These are phyloP conservation scores for Magallana nippona DNA, from an alignment of 2,888 invertebrate species.

Conservation along the genomic window DNA sequence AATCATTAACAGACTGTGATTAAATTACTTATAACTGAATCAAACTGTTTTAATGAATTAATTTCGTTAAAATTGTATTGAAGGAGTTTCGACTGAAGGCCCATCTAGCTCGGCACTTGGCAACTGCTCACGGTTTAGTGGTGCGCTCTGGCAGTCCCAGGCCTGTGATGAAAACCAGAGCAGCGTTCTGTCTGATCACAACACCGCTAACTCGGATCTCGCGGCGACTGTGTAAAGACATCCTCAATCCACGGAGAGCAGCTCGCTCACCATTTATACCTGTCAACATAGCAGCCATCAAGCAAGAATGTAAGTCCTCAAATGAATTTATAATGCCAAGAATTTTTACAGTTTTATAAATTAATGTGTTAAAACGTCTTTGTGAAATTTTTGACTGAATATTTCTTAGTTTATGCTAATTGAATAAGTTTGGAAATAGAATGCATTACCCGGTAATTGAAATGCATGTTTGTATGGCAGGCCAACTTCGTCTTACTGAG, in stretches of 20 bases:
- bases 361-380: background rate
- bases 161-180: constrained; percentile 97
- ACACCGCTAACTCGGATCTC: constrained; percentile 94
- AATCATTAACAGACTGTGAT: constrained; percentile 27
- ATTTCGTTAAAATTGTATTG: background rate
- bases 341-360: background rate
- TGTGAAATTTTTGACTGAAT: background rate
- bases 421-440: too few relatives aligned
- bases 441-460: too few relatives aligned
- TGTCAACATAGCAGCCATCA: constrained; percentile 85
- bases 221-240: constrained; percentile 90
- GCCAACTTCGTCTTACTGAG: constrained; percentile 71
- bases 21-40: too few relatives aligned
- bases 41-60: too few relatives aligned
- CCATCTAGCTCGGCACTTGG: constrained; percentile 95
- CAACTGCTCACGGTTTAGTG: constrained; percentile 91
- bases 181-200: constrained; percentile 96
- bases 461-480: constrained; percentile 58
- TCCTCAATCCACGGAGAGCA: constrained; percentile 89
- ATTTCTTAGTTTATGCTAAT: background rate
- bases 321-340: background rate
- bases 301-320: constrained; percentile 88
- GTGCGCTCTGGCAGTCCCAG: constrained; percentile 89
- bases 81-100: constrained; percentile 96
- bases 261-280: constrained; percentile 90